Percentiles rank a stretch among this genome's conserved stretches.
These are phyloP conservation scores for Lasius platythorax DNA, from an alignment of 2,888 invertebrate species.

Conservation along the genomic window DNA sequence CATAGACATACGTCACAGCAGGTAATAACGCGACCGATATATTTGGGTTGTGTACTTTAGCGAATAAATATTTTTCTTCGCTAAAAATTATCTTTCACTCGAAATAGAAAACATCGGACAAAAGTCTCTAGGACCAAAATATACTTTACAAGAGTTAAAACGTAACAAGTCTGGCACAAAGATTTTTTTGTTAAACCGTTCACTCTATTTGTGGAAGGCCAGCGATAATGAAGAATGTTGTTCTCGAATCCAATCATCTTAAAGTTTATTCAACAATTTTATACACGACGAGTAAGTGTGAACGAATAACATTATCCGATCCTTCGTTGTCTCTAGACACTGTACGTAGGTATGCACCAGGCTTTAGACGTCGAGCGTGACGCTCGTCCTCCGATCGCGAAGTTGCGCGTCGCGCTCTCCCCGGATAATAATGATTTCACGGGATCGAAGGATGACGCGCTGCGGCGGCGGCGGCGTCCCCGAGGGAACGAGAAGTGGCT, in stretches of 20 bases:
- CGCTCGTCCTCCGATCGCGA: conserved; percentile 65
- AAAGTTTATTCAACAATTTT: not conserved
- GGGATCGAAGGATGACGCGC: conserved; percentile 79
- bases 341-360: not conserved
- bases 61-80: not conserved
- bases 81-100: not conserved
- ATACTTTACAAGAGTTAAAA: not conserved
- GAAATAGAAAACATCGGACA: not conserved
- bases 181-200: not conserved
- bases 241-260: not conserved
- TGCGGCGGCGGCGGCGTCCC: conserved; percentile 73
- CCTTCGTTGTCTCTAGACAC: not conserved
- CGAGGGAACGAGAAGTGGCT: conserved; percentile 76
- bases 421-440: conserved; percentile 74
- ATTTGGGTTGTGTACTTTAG: not conserved
- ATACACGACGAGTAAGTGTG: not conserved
- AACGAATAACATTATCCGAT: not conserved
- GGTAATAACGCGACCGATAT: not conserved
- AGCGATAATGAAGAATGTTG: too few relatives aligned
- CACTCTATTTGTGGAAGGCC: not conserved
- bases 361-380: conserved; percentile 57
- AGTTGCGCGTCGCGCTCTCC: conserved; percentile 56
- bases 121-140: not conserved
- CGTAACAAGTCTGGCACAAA: not conserved
- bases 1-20: not conserved